Conservation (phyloP, 1,140 invertebrate species). For the Micrasema longulum region DNA sequence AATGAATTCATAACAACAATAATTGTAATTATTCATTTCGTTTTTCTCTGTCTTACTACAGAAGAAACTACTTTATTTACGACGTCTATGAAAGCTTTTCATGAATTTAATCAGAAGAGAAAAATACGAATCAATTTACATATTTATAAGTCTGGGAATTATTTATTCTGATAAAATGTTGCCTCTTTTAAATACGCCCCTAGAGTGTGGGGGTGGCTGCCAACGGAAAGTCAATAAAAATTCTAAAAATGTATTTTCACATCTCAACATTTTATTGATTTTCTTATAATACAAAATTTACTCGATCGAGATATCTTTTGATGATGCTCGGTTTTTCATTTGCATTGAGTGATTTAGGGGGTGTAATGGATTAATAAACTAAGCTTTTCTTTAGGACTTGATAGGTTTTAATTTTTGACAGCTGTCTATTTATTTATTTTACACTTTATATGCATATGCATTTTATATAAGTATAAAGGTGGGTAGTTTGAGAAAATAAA, state of each 20-base stretch:
- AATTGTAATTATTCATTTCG: constrained; percentile 14
- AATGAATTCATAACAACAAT: constrained; percentile 1
- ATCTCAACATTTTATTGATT: too few relatives aligned
- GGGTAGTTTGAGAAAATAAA: too few relatives aligned
- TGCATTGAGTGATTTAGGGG: too few relatives aligned
- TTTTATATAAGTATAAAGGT: too few relatives aligned
- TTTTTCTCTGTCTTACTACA: constrained; percentile 4
- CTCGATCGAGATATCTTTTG: too few relatives aligned
- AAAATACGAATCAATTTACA: constrained; percentile 37
- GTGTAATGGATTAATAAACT: too few relatives aligned
- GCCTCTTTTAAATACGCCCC: constrained; percentile 9
- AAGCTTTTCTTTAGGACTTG: too few relatives aligned
- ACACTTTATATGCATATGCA: too few relatives aligned
- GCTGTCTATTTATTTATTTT: too few relatives aligned
- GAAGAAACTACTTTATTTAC: constrained; percentile 24
- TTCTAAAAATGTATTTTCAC: neutral
- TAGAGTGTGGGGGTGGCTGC: neutral
- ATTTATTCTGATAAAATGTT: constrained; percentile 25
- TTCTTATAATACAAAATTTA: too few relatives aligned
- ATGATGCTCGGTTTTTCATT: too few relatives aligned
- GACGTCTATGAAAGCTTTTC: constrained; percentile 13
- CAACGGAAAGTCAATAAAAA: constrained; percentile 8
- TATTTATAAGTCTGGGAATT: constrained; percentile 27
- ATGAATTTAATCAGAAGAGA: constrained; percentile 27
- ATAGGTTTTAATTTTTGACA: too few relatives aligned